Evolutionary conservation across 1,140 invertebrate genomes (phyloP).

Genomic region (Pseudomyrmex cubaensis): DNA sequence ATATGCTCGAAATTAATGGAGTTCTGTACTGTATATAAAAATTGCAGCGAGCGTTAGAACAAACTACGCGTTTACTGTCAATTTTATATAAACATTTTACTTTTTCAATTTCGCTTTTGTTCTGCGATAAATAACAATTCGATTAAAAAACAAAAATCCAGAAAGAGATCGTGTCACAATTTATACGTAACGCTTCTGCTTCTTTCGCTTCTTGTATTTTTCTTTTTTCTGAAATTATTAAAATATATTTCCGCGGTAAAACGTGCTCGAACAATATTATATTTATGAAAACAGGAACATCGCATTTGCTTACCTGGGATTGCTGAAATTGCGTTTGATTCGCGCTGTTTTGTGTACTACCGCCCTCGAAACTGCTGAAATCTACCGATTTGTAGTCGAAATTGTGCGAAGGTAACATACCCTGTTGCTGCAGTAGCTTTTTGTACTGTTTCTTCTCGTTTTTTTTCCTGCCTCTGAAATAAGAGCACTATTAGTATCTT

Average conservation of each 20-base stretch:
- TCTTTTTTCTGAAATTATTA: slow-evolving; percentile 53
- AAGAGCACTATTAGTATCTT: slow-evolving; percentile 13
- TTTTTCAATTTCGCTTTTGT: too few relatives aligned
- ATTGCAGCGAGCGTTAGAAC: too few relatives aligned
- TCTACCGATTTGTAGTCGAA: slow-evolving; percentile 79
- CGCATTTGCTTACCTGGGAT: slow-evolving; percentile 64
- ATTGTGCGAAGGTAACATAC: slow-evolving; percentile 72
- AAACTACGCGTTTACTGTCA: too few relatives aligned
- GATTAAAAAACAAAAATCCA: background rate
- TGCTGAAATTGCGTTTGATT: slow-evolving; percentile 67
- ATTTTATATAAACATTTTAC: too few relatives aligned
- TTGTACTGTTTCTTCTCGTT: slow-evolving; percentile 66
- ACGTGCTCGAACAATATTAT: background rate
- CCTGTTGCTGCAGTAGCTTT: slow-evolving; percentile 68
- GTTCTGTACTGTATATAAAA: too few relatives aligned
- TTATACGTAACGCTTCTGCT: slow-evolving; percentile 64
- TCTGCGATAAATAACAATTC: too few relatives aligned
- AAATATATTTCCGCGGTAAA: slow-evolving; percentile 1
- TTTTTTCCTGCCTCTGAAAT: slow-evolving; percentile 67
- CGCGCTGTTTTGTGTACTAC: slow-evolving; percentile 69
- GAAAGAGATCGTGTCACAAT: background rate
- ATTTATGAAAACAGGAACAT: background rate
- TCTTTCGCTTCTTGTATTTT: slow-evolving; percentile 42
- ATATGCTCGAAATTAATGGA: too few relatives aligned
- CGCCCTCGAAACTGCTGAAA: slow-evolving; percentile 81